Evolutionary conservation across 1,140 invertebrate species (phyloP), one percentile per base, ranked within the genome.

Genomic region (Nomia melanderi): DNA sequence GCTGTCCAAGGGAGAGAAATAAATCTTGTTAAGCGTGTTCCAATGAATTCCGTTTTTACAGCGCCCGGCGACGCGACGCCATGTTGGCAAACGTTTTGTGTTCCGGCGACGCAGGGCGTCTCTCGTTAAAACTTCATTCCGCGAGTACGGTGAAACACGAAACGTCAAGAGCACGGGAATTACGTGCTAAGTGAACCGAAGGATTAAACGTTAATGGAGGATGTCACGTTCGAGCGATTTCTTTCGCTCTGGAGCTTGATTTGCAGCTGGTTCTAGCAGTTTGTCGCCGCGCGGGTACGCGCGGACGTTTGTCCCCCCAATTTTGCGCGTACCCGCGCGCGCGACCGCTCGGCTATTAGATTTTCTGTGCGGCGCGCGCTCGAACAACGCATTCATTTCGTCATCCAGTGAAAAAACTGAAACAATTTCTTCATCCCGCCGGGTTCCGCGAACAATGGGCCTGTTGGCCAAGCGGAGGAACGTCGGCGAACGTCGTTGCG

Each of bases 91-190:
- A 50, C 25, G 31, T 63, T 23, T 50, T 14, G 33, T 29, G 27
- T 33, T 33, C 27, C 14, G 2, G 36, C 41, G 41, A 44, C 41
- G 41, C 12, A 3, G 0, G 23, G 27, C 27, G 62, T 47, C 63
- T 57, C 66, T 44, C 53, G 63, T 67, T 47, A 27, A 69, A 75
- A 59, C 41, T 59, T 47, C 25, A 69, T 76, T 76, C 57, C 29
- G 17, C 31, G 25, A 9, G 1, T 17, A 23, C 17, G 12, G n/a
- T 14, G 41, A 17, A 31, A 36, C 62, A 0, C 27, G 8, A 7
- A n/a, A 8, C 31, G 31, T 31, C 41, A 23, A 20, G 33, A 44
- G 67, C 31, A n/a, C 31, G 60, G 60, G 54, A 59, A 76, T 50
- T 47, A 36, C 73, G 54, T 59, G 64, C 47, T 64, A 67, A 75